These are phyloP conservation scores for Xestoiulus laeticollis DNA, from an alignment of 2,888 invertebrate species.

Conservation along the genomic window DNA sequence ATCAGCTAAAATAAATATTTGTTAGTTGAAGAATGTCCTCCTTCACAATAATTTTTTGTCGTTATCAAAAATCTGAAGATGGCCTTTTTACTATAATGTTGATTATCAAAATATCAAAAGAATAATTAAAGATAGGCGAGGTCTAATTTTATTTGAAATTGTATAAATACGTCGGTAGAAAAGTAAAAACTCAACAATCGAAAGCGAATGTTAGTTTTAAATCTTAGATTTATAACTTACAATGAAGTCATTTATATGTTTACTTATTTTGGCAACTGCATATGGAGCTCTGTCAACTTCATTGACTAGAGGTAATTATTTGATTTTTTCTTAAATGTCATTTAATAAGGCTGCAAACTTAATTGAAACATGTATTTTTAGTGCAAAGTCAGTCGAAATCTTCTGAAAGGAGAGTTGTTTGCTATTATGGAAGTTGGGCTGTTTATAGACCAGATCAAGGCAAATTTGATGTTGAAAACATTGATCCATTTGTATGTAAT, in stretches of 20 bases:
- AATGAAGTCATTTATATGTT: not conserved
- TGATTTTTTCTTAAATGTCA: not conserved
- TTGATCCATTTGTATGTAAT: slow-evolving; percentile 76
- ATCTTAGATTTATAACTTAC: not conserved
- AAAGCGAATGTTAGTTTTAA: not conserved
- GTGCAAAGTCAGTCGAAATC: not conserved
- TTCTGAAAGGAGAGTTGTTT: slow-evolving; percentile 67
- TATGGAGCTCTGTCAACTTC: not conserved
- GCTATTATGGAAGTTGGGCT: slow-evolving; percentile 82
- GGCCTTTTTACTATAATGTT: not conserved
- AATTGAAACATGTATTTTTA: not conserved
- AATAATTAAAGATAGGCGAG: not conserved
- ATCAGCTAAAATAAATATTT: not conserved
- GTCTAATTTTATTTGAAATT: not conserved
- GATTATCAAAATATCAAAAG: not conserved
- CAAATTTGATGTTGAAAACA: slow-evolving; percentile 73
- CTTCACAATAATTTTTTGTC: not conserved
- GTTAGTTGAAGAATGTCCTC: not conserved
- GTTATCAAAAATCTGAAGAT: not conserved
- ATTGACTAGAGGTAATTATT: slow-evolving; percentile 2
- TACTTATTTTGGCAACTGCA: not conserved
- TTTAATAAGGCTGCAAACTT: not conserved
- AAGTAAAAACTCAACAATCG: not conserved
- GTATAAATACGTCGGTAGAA: not conserved
- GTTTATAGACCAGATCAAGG: slow-evolving; percentile 74